phyloP scores from a whole-genome alignment of 2,888 invertebrate genomes.

The Dinocampus coccinellae region DNA sequence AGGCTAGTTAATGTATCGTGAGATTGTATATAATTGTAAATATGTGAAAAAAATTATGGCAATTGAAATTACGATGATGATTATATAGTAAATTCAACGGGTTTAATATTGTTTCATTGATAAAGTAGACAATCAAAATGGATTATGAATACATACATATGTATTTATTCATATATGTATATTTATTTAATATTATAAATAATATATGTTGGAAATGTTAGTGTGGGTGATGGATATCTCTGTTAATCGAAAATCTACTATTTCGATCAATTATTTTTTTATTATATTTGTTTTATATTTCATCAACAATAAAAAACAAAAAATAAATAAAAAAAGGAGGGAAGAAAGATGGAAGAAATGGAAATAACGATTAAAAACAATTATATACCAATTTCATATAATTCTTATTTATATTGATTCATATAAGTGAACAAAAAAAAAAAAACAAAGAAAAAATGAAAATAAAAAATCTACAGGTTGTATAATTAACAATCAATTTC shows the following conservation, averaged over 20 bases:
- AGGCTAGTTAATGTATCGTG: too few species aligned
- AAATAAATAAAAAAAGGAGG: too few species aligned
- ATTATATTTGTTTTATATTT: neutral
- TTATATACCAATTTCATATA: too few species aligned
- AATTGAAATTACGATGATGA: too few species aligned
- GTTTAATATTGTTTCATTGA: slow-evolving; percentile 1
- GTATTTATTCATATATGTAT: neutral
- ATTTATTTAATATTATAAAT: neutral
- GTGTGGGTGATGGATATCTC: slow-evolving; percentile 22
- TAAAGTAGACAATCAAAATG: slow-evolving; percentile 16
- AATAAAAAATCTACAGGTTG: slow-evolving; percentile 4
- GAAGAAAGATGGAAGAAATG: too few species aligned
- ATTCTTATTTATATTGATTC: neutral
- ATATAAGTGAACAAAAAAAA: slow-evolving; percentile 4
- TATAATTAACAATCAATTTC: slow-evolving; percentile 26
- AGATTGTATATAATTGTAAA: too few species aligned
- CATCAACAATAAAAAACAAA: too few species aligned
- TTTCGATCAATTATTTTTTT: neutral
- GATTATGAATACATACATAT: neutral
- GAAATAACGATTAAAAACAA: too few species aligned
- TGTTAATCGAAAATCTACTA: slow-evolving; percentile 43
- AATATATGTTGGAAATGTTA: neutral
- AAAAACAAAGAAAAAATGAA: too few species aligned
- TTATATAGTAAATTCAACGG: too few species aligned
- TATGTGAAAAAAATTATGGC: too few species aligned